Base-by-base conservation (phyloP, 64 coral and sea anemone genomes). In the Pocillopora damicornis region DNA sequence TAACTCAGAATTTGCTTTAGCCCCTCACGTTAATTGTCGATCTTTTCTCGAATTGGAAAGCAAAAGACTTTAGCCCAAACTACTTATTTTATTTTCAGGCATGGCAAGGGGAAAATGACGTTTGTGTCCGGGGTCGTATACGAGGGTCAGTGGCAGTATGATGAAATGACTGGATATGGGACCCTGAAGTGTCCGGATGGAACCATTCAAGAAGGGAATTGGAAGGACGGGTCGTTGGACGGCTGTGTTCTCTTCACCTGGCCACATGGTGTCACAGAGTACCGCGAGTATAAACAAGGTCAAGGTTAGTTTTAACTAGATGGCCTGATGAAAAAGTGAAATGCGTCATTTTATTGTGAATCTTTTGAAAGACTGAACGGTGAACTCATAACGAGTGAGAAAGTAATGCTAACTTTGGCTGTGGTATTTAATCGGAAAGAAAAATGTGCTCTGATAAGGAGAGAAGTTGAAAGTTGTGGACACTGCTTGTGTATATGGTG, bases 141-240 rank as follows among this genome's bases (percentile, higher is more conserved):
- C 72, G 86, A 95, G 17, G 93, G 93, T 73, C 79, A 91, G 59
- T 95, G 93, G 93, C 75, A 91, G 58, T 95, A 86, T 57, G 93
- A 95, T 58, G 76, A 91, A 75, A 91, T 89, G 93, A 78, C 86
- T 13, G 93, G 93, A 15, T 66, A 88, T 12, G 93, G 93, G 63
- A 73, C 73, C 12, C 84, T 95, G 86, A 88, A 84, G 58, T 82
- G 76, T 57, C 93, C 89, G n/a, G 93, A 95, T 83, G 89, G 93
- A 16, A 42, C 89, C 18, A 76, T 83, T 22, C 79, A 79, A 18
- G 78, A 91, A 75, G 93, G 93, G 51, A 86, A 83, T 36, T 95
- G 86, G 93, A 81, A 68, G 59, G 86, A 95, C 25, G 63, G 81
- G 12, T 67, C 76, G 15, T 79, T 82, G 58, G 51, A 91, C 23